A percentile compares a stretch with the other conserved stretches of the same genome.
phyloP scores from a whole-genome alignment of 2,888 invertebrate species.

The Drosophila nr. fundita region DNA sequence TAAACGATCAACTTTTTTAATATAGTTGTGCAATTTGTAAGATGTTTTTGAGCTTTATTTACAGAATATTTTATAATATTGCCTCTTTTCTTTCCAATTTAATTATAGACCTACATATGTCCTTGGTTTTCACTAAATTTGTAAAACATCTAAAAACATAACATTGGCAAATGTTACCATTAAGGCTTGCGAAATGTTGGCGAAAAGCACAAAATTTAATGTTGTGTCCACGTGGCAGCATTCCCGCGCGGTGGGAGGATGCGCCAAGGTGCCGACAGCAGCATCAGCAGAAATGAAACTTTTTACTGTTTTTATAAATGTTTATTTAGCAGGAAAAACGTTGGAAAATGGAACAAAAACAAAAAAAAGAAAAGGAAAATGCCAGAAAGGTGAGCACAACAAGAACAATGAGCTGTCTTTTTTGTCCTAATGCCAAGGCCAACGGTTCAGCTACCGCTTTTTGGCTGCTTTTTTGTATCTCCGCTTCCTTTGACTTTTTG shows the following conservation, averaged over 20 bases:
- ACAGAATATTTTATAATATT: background rate
- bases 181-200: constrained; percentile 53
- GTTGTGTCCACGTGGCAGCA: constrained; percentile 39
- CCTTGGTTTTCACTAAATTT: background rate
- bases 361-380: constrained; percentile 34
- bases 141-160: constrained; percentile 22
- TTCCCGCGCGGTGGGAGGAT: background rate
- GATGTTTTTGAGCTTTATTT: background rate
- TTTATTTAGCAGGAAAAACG: constrained; percentile 68
- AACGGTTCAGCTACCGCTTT: constrained; percentile 35
- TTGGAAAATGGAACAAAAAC: constrained; percentile 14
- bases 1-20: constrained; percentile 6
- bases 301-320: constrained; percentile 75
- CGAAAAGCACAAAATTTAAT: constrained; percentile 68
- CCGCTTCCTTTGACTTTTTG: constrained; percentile 27
- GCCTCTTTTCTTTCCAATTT: background rate
- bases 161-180: constrained; percentile 61
- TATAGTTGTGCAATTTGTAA: constrained; percentile 8
- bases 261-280: constrained; percentile 48
- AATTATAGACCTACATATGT: background rate
- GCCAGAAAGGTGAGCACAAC: constrained; percentile 65
- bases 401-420: constrained; percentile 58
- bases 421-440: constrained; percentile 67
- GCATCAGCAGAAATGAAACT: constrained; percentile 70
- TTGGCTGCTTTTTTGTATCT: constrained; percentile 37